Base-by-base conservation (phyloP, 1,140 invertebrate species). In the Pseudomyrmex flavicornis region DNA sequence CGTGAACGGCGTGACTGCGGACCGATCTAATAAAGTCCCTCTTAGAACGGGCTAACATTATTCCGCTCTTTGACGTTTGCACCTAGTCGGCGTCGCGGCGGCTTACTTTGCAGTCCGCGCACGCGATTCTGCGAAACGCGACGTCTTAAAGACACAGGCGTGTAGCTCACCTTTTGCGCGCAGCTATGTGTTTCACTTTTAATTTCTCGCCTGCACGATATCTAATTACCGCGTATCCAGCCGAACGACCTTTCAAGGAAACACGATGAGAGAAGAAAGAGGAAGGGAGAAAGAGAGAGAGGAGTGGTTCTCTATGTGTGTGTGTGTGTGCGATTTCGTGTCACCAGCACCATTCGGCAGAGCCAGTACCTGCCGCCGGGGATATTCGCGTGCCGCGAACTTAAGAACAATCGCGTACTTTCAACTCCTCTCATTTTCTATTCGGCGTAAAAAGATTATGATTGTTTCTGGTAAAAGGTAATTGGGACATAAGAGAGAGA, bases 1-100 rank as follows among this genome's bases (percentile, higher is more conserved):
- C 83, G 54, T 74, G 85, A 72, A 87, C 82, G 83, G 80, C 68
- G 83, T 82, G 66, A 85, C 77, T 82, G 68, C 68, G 83, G 68
- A 50, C 66, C 87, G 87, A 89, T 89, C 87, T 85, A 89, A 89
- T 88, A 89, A 89, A 89, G 86, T 79, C 69, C 84, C 74, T 79
- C 72, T 63, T 70, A 56, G 83, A 69, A 61, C 63, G 72, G 76
- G 69, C 69, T 88, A 89, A 88, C 79, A 83, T 88, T 89, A 88
- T 88, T 89, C 86, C 75, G 72, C 79, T 79, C 87, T 89, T 89
- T 89, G 87, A 89, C 86, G 83, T 88, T 85, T 85, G 80, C 86
- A 74, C 77, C 83, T 87, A 82, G 75, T 82, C 85, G 65, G 58
- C 76, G 74, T 82, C 73, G 58, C 85, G 74, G 85, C 82, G 76